Evolutionary conservation across 2,888 invertebrate genomes (phyloP).

Genomic region (Lamellibrachia satsuma): DNA sequence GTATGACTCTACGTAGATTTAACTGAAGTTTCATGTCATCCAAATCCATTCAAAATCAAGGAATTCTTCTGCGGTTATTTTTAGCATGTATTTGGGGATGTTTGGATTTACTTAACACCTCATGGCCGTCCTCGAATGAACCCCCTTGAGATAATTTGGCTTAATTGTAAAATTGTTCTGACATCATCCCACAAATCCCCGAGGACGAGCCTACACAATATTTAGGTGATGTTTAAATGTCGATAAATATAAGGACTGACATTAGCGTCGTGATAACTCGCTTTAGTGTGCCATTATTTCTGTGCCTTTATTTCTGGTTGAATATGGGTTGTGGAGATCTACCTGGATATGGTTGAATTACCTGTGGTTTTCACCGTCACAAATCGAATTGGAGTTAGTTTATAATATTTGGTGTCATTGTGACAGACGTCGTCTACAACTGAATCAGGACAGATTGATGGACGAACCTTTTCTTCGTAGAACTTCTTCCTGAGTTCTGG

Average conservation of each 20-base stretch:
- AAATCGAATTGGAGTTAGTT: not conserved
- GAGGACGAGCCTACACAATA: too few species aligned
- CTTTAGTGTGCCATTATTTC: not conserved
- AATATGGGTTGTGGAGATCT: not conserved
- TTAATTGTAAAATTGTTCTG: too few species aligned
- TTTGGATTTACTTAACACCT: not conserved
- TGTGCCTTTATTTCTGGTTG: not conserved
- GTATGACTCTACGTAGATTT: too few species aligned
- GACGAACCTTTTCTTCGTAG: conserved; percentile 60
- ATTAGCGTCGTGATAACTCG: not conserved
- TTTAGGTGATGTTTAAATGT: not conserved
- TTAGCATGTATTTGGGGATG: not conserved
- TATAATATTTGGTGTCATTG: not conserved
- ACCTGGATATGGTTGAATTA: not conserved
- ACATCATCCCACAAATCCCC: too few species aligned
- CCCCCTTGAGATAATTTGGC: too few species aligned
- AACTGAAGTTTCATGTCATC: not conserved
- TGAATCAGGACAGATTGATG: not conserved
- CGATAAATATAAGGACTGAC: not conserved
- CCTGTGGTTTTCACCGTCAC: not conserved
- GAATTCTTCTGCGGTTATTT: not conserved
- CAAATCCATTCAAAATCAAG: not conserved
- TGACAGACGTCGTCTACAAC: not conserved
- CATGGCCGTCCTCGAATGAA: too few species aligned
- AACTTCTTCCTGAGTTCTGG: conserved; percentile 60